These are phyloP conservation scores for Drosophila suboccidentalis DNA, from an alignment of 2,888 invertebrate genomes.

Conservation along the genomic window DNA sequence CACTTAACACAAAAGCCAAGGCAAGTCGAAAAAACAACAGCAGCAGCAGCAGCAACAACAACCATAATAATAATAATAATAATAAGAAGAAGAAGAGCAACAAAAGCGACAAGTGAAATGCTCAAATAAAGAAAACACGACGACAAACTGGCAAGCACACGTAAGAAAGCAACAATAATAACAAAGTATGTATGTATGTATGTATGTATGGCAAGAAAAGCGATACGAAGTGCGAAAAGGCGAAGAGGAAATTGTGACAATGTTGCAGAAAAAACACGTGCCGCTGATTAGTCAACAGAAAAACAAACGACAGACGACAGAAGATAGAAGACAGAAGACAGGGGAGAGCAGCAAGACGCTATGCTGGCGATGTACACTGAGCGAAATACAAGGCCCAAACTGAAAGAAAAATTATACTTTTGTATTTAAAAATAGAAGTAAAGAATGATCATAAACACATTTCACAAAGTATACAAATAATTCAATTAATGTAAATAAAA, in stretches of 20 bases:
- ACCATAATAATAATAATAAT: slow-evolving; percentile 8
- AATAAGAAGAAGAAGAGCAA: slow-evolving; percentile 1
- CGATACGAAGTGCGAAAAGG: slow-evolving; percentile 55
- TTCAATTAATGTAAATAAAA: too few relatives aligned
- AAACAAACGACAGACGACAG: slow-evolving; percentile 13
- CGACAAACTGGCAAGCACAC: slow-evolving; percentile 41
- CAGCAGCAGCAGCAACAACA: not conserved
- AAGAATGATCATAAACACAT: not conserved
- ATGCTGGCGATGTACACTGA: slow-evolving; percentile 19
- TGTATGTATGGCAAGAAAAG: slow-evolving; percentile 31
- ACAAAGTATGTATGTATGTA: slow-evolving; percentile 25
- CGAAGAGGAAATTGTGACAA: slow-evolving; percentile 73
- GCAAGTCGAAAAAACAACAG: slow-evolving; percentile 33
- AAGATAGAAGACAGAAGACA: not conserved
- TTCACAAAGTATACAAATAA: too few relatives aligned
- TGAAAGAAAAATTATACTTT: not conserved
- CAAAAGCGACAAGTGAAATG: slow-evolving; percentile 29
- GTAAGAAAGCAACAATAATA: slow-evolving; percentile 46
- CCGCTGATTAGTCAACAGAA: slow-evolving; percentile 73
- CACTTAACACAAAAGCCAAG: slow-evolving; percentile 51
- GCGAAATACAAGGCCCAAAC: not conserved
- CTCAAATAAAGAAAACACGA: slow-evolving; percentile 53
- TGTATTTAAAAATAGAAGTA: not conserved
- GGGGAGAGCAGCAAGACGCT: slow-evolving; percentile 12
- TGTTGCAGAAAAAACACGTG: slow-evolving; percentile 78